Evolutionary conservation across 2,797 vertebrate species (phyloP).

Genomic region (Columba guinea): DNA sequence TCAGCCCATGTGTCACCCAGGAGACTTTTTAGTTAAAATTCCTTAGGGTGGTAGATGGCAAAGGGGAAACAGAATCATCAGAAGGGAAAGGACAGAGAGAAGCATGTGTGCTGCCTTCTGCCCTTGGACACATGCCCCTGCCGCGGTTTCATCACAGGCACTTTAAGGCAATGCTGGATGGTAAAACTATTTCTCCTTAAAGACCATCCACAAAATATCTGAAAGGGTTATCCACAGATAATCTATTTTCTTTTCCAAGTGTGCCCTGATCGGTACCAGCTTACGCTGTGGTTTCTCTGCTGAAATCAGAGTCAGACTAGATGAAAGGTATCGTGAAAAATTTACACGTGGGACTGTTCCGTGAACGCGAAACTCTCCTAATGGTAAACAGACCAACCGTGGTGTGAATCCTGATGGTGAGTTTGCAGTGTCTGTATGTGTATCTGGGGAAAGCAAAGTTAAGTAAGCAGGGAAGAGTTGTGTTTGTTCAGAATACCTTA

Average conservation of each 20-base stretch:
- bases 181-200: background rate
- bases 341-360: conserved; percentile 47
- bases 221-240: conserved; percentile 18
- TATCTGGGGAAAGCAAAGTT: conserved; percentile 56
- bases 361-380: conserved; percentile 23
- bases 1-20: background rate
- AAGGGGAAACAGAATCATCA: background rate
- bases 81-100: background rate
- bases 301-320: conserved; percentile 49
- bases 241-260: conserved; percentile 16
- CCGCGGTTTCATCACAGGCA: background rate
- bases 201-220: background rate
- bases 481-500: conserved; percentile 39
- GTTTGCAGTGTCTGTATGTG: conserved; percentile 24
- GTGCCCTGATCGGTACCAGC: background rate
- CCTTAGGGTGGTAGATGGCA: background rate
- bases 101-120: fast-evolving
- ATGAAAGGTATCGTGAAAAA: conserved; percentile 66
- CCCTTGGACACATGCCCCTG: background rate
- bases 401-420: conserved; percentile 30
- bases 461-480: conserved; percentile 31
- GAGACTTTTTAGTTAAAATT: background rate
- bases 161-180: background rate
- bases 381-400: conserved; percentile 46
- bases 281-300: conserved; percentile 23